phyloP scores from a whole-genome alignment of 2,888 invertebrate genomes.

The Escarpia spicata region DNA sequence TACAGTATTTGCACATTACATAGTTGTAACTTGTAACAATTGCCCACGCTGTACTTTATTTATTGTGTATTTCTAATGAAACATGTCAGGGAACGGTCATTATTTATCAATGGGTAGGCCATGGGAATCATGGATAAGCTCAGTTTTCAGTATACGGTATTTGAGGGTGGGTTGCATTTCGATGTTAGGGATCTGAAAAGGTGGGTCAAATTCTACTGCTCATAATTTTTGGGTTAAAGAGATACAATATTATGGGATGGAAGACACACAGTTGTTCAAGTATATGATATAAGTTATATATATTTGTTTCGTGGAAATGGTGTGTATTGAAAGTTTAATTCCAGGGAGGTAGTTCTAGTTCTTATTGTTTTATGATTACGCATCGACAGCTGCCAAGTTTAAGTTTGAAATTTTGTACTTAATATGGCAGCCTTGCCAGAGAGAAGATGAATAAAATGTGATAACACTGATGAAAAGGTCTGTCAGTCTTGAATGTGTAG shows the following conservation, averaged over 20 bases:
- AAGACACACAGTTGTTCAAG: not conserved
- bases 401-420: not conserved
- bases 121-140: too few species aligned
- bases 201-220: too few species aligned
- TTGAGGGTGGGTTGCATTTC: too few species aligned
- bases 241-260: not conserved
- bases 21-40: not conserved
- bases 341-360: not conserved
- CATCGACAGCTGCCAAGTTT: constrained; percentile 12
- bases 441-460: not conserved
- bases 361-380: not conserved
- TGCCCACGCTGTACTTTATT: not conserved
- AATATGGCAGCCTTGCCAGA: not conserved
- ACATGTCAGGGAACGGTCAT: not conserved
- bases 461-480: too few species aligned
- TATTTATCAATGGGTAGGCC: too few species aligned
- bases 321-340: not conserved
- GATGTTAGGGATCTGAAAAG: too few species aligned
- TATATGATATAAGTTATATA: not conserved
- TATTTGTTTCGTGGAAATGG: not conserved
- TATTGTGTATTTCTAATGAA: not conserved
- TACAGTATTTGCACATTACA: not conserved
- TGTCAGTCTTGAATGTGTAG: too few species aligned
- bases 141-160: too few species aligned
- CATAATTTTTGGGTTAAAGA: not conserved